Evolutionary conservation across 1,140 invertebrate species (phyloP).

Genomic region (Heliconius hermathena): DNA sequence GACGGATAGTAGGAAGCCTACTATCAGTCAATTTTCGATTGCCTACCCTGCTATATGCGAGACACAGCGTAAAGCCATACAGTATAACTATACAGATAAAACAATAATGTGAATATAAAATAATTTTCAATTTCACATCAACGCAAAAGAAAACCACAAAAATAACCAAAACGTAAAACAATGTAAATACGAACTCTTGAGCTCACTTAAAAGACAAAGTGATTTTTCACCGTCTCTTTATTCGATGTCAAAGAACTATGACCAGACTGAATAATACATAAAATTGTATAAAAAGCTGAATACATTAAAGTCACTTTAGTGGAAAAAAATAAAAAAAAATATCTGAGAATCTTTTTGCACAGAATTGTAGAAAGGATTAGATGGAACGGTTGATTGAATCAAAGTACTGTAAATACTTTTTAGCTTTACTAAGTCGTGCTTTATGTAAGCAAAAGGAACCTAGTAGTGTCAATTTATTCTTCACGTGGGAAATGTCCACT

Average conservation of each 20-base stretch:
- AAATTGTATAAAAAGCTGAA: background rate
- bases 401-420: background rate
- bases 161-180: background rate
- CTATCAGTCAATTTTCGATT: no score
- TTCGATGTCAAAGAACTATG: background rate
- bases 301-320: background rate
- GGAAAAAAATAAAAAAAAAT: background rate
- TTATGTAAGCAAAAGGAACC: no score
- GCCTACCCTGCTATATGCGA: no score
- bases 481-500: no score
- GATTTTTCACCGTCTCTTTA: constrained; percentile 2
- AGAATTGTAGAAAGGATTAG: background rate
- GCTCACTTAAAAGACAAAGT: background rate
- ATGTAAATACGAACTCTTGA: background rate
- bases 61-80: no score
- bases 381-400: background rate
- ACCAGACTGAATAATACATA: background rate
- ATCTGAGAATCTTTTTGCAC: background rate
- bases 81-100: no score
- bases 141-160: no score
- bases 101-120: no score
- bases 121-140: no score
- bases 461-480: no score
- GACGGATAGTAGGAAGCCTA: no score
- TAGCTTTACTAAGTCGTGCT: background rate